Evolutionary conservation across 1,140 invertebrate genomes (phyloP).

Genomic region (Oncopeltus fasciatus): DNA sequence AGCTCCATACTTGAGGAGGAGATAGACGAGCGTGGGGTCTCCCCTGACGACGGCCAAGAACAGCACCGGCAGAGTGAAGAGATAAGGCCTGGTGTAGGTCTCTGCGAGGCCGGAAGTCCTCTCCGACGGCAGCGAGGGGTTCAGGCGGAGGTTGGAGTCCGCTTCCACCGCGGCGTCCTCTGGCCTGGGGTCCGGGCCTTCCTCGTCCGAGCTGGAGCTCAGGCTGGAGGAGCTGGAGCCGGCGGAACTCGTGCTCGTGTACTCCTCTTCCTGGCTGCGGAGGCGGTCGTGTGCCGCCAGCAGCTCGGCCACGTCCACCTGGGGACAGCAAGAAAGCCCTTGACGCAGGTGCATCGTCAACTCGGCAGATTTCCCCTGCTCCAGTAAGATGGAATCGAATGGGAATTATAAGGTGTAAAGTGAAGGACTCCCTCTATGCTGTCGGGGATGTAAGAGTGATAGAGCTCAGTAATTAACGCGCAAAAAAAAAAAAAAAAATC

Average conservation of each 20-base stretch:
- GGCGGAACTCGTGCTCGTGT: slow-evolving; percentile 18
- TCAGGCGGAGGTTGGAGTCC: slow-evolving; percentile 25
- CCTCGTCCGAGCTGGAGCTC: slow-evolving; percentile 19
- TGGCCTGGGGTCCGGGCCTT: slow-evolving; percentile 9
- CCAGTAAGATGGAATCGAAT: too few species aligned
- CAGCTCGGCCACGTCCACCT: slow-evolving; percentile 27
- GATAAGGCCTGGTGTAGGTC: slow-evolving; percentile 33
- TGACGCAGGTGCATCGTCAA: too few species aligned
- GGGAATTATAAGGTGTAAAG: too few species aligned
- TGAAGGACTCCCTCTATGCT: too few species aligned
- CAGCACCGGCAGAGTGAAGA: slow-evolving; percentile 38
- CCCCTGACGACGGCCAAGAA: slow-evolving; percentile 38
- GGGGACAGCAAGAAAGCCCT: not conserved
- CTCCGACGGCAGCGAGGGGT: slow-evolving; percentile 25
- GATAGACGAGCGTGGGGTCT: slow-evolving; percentile 34
- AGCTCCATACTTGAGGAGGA: slow-evolving; percentile 40
- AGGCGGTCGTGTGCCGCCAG: slow-evolving; percentile 29
- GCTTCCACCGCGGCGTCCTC: slow-evolving; percentile 18
- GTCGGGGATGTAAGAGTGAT: too few species aligned
- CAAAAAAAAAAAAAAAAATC: too few species aligned
- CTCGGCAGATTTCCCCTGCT: too few species aligned
- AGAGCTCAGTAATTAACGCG: too few species aligned
- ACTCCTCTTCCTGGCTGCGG: slow-evolving; percentile 24
- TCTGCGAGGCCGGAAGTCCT: slow-evolving; percentile 29
- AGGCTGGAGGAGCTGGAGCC: slow-evolving; percentile 22